Evolutionary conservation across 2,113 vertebrate species (phyloP).

Genomic region (Paedocypris sp.): DNA sequence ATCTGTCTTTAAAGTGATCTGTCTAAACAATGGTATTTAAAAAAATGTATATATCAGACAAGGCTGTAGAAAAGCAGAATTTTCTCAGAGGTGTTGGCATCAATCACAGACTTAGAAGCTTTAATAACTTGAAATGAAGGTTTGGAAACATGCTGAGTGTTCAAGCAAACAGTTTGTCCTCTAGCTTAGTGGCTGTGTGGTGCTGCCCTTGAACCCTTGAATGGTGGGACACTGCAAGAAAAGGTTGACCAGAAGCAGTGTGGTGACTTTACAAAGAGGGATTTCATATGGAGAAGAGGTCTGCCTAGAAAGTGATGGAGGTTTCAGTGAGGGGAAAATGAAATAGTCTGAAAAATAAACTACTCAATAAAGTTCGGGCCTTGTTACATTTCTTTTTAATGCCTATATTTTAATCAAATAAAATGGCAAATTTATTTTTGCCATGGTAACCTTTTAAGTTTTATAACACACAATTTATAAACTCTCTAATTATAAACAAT

Average conservation of each 20-base stretch:
- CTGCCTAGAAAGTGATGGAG: background rate
- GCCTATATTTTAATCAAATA: too few relatives aligned
- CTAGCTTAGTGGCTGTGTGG: background rate
- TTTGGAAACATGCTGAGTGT: background rate
- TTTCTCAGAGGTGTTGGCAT: background rate
- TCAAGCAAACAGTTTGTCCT: background rate
- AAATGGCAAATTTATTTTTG: too few relatives aligned
- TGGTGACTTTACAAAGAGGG: background rate
- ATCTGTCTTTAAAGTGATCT: background rate
- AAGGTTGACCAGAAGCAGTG: background rate
- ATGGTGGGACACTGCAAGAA: background rate
- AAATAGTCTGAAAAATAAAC: too few relatives aligned
- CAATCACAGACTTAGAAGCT: background rate
- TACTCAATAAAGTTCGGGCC: too few relatives aligned
- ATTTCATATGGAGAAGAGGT: background rate
- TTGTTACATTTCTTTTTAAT: too few relatives aligned
- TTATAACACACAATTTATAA: too few relatives aligned
- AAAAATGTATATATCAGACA: too few relatives aligned
- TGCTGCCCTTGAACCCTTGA: background rate
- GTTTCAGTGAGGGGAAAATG: too few relatives aligned
- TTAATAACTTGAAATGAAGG: conserved; percentile 6
- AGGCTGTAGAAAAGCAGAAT: background rate
- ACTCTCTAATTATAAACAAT: too few relatives aligned
- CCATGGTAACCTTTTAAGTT: too few relatives aligned
- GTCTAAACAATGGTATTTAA: too few relatives aligned